phyloP scores from a whole-genome alignment of 2,797 vertebrate species.

The Lacerta bilineata region DNA sequence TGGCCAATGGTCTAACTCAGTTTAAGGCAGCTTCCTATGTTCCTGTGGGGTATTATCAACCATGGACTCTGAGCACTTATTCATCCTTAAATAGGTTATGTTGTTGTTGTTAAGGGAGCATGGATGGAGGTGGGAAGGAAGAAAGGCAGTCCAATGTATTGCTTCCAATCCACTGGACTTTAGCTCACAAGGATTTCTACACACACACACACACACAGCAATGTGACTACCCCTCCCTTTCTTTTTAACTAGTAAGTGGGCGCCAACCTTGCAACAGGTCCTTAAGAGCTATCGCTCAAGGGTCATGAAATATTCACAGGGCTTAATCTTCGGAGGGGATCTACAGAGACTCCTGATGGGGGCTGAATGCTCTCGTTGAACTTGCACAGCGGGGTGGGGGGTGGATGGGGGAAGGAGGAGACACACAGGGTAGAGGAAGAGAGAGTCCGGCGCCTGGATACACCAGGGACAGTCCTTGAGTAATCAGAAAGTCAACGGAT shows the following conservation, averaged over 20 bases:
- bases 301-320: conserved; percentile 86
- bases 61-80: conserved; percentile 38
- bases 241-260: conserved; percentile 77
- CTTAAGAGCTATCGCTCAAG: conserved; percentile 82
- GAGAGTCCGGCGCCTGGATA: conserved; percentile 67
- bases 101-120: conserved; percentile 51
- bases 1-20: no score
- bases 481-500: conserved; percentile 68
- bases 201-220: background rate
- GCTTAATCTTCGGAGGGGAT: conserved; percentile 79
- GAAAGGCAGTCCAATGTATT: conserved; percentile 53
- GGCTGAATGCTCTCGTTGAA: conserved; percentile 67
- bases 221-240: conserved; percentile 55
- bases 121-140: conserved; percentile 21
- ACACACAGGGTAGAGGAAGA: conserved; percentile 65
- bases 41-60: conserved; percentile 24
- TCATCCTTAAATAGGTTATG: conserved; percentile 77
- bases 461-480: conserved; percentile 58
- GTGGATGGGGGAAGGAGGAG: conserved; percentile 47
- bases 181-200: conserved; percentile 72
- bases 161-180: conserved; percentile 66
- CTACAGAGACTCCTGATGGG: conserved; percentile 74
- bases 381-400: conserved; percentile 58
- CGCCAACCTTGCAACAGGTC: conserved; percentile 83
- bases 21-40: no score